Evolutionary conservation across 2,797 vertebrate species (phyloP).

Genomic region (Anableps anableps): DNA sequence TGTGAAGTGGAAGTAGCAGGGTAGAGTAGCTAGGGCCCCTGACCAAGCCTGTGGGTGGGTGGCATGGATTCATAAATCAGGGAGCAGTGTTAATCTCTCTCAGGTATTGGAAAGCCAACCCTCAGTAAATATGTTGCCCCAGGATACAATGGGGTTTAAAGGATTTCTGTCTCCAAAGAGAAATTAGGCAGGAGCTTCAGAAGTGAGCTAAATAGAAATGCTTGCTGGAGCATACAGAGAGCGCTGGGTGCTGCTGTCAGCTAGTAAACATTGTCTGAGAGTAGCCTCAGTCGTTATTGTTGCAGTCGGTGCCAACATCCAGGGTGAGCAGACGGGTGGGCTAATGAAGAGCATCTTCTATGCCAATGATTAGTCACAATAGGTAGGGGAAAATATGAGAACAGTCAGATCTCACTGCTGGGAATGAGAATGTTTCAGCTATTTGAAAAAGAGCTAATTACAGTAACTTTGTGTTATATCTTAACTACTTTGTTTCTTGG

Average conservation of each 20-base stretch:
- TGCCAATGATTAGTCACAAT: slow-evolving; percentile 75
- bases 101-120: slow-evolving; percentile 97
- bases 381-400: slow-evolving; percentile 55
- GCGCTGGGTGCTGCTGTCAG: slow-evolving; percentile 88
- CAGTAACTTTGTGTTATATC: slow-evolving; percentile 19
- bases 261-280: slow-evolving; percentile 92
- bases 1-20: slow-evolving; percentile 67
- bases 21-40: slow-evolving; percentile 68
- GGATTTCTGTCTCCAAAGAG: slow-evolving; percentile 99
- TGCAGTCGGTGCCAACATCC: slow-evolving; percentile 76
- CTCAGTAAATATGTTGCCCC: slow-evolving; percentile 97
- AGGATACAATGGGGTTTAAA: slow-evolving; percentile 97
- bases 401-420: slow-evolving; percentile 54
- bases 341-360: slow-evolving; percentile 73
- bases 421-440: slow-evolving; percentile 42
- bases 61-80: slow-evolving; percentile 98
- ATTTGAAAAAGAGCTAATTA: slow-evolving; percentile 54
- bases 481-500: not conserved
- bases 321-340: slow-evolving; percentile 71
- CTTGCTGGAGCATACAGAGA: slow-evolving; percentile 90
- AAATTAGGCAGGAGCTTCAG: slow-evolving; percentile 93
- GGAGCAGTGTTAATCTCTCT: slow-evolving; percentile 91
- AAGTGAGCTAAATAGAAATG: slow-evolving; percentile 97
- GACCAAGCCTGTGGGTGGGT: slow-evolving; percentile 83
- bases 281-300: slow-evolving; percentile 90